Conservation (phyloP, 2,113 vertebrate species). For the Coracopsis vasa region DNA sequence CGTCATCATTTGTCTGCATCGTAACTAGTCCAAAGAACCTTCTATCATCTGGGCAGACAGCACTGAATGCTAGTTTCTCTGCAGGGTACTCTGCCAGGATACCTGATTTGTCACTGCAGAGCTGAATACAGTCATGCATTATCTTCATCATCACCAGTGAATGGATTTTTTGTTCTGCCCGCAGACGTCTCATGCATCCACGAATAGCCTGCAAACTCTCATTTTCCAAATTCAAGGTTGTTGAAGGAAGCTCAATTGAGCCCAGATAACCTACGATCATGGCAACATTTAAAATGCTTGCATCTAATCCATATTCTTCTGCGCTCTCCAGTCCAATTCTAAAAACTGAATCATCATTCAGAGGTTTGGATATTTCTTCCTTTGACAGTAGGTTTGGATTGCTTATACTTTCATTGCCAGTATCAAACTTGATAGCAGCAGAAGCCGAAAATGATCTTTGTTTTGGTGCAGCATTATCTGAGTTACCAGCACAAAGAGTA, state of each 20-base stretch:
- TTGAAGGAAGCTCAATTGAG: conserved; percentile 93
- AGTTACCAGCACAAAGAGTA: conserved; percentile 76
- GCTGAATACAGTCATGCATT: conserved; percentile 92
- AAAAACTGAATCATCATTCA: conserved; percentile 83
- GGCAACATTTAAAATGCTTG: conserved; percentile 91
- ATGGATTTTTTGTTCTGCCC: conserved; percentile 95
- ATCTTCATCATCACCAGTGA: conserved; percentile 93
- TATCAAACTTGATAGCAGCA: conserved; percentile 72
- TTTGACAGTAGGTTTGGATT: conserved; percentile 79
- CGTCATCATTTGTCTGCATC: conserved; percentile 88
- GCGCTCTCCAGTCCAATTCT: conserved; percentile 71
- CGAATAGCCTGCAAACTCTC: conserved; percentile 96
- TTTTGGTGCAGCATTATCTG: conserved; percentile 74
- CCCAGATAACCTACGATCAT: conserved; percentile 97
- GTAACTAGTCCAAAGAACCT: conserved; percentile 96
- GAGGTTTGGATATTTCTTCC: conserved; percentile 80
- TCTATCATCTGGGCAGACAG: conserved; percentile 92
- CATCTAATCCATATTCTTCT: conserved; percentile 81
- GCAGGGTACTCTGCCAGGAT: conserved; percentile 92
- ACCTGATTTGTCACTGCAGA: conserved; percentile 84
- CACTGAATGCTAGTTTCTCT: conserved; percentile 96
- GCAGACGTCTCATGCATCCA: conserved; percentile 93
- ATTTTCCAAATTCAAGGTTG: conserved; percentile 84
- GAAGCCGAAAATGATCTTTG: conserved; percentile 80
- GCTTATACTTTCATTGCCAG: conserved; percentile 44